Evolutionary conservation across 2,797 vertebrate species (phyloP).

Genomic region (Craterocephalus amniculus): DNA sequence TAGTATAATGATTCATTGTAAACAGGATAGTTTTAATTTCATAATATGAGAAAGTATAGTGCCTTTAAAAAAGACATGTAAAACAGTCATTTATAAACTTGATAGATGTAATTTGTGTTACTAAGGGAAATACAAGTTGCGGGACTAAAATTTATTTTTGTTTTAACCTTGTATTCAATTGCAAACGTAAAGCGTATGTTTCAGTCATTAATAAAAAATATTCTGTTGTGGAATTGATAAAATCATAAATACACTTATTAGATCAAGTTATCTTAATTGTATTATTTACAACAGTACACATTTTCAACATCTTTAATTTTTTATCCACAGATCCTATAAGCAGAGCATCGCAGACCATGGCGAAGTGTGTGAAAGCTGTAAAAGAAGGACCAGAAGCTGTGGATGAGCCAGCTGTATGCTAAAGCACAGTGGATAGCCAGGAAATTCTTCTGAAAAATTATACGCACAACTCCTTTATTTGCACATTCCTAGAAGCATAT

Average conservation of each 20-base stretch:
- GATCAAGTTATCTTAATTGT: neutral
- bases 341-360: constrained; percentile 93
- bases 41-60: neutral
- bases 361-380: constrained; percentile 92
- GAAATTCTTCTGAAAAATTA: constrained; percentile 15
- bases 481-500: constrained; percentile 51
- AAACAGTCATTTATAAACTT: no score
- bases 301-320: constrained; percentile 35
- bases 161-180: neutral
- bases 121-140: no score
- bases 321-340: constrained; percentile 88
- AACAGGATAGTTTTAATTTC: neutral
- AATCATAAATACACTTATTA: neutral
- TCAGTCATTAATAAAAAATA: neutral
- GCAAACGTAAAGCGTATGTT: neutral
- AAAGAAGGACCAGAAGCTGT: constrained; percentile 89
- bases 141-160: neutral
- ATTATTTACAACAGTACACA: neutral
- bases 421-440: constrained; percentile 49
- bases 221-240: neutral
- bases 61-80: no score
- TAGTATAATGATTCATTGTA: neutral
- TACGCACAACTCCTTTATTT: constrained; percentile 64
- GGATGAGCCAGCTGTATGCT: constrained; percentile 90
- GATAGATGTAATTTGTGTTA: no score